Percentiles rank a stretch among this genome's conserved stretches.
Conservation (phyloP, 2,113 vertebrate species). For the Campylorhamphus procurvoides region DNA sequence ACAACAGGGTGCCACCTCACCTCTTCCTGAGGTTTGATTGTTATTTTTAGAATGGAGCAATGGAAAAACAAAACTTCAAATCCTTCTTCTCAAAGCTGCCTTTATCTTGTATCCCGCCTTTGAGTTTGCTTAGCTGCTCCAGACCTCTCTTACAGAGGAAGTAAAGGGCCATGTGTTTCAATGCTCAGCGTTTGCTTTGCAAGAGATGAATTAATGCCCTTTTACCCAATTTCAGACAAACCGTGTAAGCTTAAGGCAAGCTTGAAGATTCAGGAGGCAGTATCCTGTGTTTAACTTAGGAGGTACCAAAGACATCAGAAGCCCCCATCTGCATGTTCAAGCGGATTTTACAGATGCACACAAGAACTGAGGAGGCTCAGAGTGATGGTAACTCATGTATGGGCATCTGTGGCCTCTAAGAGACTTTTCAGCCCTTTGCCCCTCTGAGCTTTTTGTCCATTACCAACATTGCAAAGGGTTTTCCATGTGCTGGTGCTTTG, state of each 20-base stretch:
- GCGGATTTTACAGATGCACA: background rate
- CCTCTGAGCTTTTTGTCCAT: background rate
- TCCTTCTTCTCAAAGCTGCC: background rate
- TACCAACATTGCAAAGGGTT: background rate
- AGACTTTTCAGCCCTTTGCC: background rate
- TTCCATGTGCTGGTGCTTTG: background rate
- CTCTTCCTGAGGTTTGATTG: background rate
- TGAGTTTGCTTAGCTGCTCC: background rate
- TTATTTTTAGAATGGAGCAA: background rate
- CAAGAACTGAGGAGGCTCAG: background rate
- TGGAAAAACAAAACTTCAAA: background rate
- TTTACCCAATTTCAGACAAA: background rate
- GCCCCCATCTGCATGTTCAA: background rate
- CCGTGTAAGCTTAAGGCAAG: background rate
- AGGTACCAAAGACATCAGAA: background rate
- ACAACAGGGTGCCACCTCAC: background rate
- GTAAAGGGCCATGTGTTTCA: background rate
- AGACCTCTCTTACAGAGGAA: background rate
- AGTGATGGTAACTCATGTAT: background rate
- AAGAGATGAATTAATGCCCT: background rate
- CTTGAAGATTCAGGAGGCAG: background rate
- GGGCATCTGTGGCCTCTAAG: background rate
- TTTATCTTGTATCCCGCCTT: background rate
- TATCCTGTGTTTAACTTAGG: fast-evolving
- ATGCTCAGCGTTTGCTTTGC: background rate